These are phyloP conservation scores for Uloborus diversus DNA, from an alignment of 1,140 invertebrate genomes.

Conservation along the genomic window DNA sequence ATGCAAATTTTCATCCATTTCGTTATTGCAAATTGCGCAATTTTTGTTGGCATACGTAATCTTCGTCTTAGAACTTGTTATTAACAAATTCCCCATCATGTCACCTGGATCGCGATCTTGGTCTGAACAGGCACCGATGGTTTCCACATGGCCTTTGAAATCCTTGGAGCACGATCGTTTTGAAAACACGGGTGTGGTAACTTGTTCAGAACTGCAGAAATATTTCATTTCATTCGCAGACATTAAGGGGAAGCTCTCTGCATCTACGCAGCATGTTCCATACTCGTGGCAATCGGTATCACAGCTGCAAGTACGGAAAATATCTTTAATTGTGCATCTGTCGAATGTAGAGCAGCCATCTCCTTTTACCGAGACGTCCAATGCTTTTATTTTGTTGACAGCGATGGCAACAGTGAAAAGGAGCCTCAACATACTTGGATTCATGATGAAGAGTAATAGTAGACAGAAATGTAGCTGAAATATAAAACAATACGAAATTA, in stretches of 20 bases:
- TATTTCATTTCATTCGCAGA: neutral
- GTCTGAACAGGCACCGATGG: neutral
- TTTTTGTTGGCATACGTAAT: conserved; percentile 8
- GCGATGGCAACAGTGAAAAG: too few relatives aligned
- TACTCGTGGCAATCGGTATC: conserved; percentile 8
- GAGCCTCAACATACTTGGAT: too few relatives aligned
- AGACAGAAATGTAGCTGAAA: too few relatives aligned
- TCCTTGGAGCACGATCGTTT: neutral
- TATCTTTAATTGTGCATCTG: neutral
- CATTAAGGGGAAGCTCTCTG: neutral
- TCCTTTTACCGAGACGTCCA: neutral
- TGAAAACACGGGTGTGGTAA: neutral
- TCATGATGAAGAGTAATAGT: too few relatives aligned
- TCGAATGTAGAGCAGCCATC: neutral
- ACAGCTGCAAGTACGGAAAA: conserved; percentile 12
- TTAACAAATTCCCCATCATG: neutral
- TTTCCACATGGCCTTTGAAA: neutral
- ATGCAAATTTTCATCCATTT: neutral
- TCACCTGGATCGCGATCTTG: neutral
- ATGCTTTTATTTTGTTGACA: too few relatives aligned
- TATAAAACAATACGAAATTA: too few relatives aligned
- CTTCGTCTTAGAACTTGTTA: conserved; percentile 1
- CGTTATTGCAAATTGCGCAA: conserved; percentile 26
- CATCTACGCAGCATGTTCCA: conserved; percentile 17
- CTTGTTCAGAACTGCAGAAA: neutral